phyloP scores from a whole-genome alignment of 1,140 invertebrate genomes.

The Trichonephila inaurata region DNA sequence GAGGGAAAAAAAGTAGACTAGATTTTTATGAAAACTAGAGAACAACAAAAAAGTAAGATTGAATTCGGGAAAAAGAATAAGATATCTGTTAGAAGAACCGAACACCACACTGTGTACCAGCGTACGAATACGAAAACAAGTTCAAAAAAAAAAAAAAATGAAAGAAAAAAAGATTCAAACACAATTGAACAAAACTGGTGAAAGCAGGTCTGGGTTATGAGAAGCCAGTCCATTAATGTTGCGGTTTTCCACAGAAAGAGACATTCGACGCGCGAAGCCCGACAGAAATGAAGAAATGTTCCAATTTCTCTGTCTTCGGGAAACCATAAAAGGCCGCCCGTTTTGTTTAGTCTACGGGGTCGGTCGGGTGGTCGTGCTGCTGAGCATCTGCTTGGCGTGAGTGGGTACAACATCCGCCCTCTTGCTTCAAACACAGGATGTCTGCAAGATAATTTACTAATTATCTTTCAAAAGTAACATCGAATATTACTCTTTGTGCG shows the following conservation, averaged over 20 bases:
- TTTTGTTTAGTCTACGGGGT: slow-evolving; percentile 4
- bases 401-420: slow-evolving; percentile 1
- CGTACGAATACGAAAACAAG: too few relatives aligned
- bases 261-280: neutral
- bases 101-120: too few relatives aligned
- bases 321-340: slow-evolving; percentile 11
- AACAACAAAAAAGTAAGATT: too few relatives aligned
- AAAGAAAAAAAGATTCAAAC: too few relatives aligned
- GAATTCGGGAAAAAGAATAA: too few relatives aligned
- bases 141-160: too few relatives aligned
- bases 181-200: neutral
- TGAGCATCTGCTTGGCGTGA: neutral
- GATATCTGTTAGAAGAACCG: too few relatives aligned
- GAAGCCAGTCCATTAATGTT: neutral
- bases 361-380: neutral
- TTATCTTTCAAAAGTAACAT: neutral
- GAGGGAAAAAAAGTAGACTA: too few relatives aligned
- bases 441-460: neutral
- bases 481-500: too few relatives aligned
- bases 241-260: neutral
- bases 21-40: too few relatives aligned
- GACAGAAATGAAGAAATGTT: neutral
- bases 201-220: neutral
- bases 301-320: neutral
- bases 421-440: neutral